Evolutionary conservation across 92 coral and sea anemone genomes (phyloP), one percentile per base, ranked within the genome.

Genomic region (Epizoanthus fatuus): DNA sequence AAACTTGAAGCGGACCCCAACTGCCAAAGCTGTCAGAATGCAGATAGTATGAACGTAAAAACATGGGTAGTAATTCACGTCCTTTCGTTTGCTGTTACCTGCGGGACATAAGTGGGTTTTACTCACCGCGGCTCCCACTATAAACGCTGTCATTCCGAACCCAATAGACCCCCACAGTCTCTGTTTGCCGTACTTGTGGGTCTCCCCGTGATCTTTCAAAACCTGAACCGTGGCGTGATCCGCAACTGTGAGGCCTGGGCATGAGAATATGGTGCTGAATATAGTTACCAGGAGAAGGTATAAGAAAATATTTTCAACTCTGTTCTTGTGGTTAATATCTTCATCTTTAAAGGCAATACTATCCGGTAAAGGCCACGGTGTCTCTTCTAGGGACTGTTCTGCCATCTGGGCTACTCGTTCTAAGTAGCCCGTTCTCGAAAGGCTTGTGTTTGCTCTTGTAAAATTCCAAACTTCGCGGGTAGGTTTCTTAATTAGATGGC

Each of bases 91-190:
- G 12, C 95, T 98, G 63, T 93, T 90, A 5, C 98, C 98, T 2
- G 94, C 95, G 8, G 98, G 98, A 74, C 99, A 97, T 7, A 97
- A 86, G 69, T 97, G 96, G 37, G 98, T 97, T 49, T 81, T 83
- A 75, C 99, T 97, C 16, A 97, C 93, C 7, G 99, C 96, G 4
- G 99, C 93, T 15, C 99, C 99, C 2, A 97, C 95, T 14, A 95
- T 75, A 79, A 97, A 97, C 4, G 99, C 98, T 87, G 93, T 92
- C 59, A 94, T 84, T 1, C 99, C 99, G 86, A 91, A 95, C 1
- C 99, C 99, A 13, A 95, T 90, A 35, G 99, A 97, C 13, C 99
- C 99, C 98, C 98, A 97, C 10, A 97, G 85, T 37, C 99, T 81
- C 64, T 97, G 99, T 68, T 93, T 91, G 4, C 99, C 99, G 67